Conservation (phyloP, 2,113 vertebrate genomes). For the Apodemus speciosus region DNA sequence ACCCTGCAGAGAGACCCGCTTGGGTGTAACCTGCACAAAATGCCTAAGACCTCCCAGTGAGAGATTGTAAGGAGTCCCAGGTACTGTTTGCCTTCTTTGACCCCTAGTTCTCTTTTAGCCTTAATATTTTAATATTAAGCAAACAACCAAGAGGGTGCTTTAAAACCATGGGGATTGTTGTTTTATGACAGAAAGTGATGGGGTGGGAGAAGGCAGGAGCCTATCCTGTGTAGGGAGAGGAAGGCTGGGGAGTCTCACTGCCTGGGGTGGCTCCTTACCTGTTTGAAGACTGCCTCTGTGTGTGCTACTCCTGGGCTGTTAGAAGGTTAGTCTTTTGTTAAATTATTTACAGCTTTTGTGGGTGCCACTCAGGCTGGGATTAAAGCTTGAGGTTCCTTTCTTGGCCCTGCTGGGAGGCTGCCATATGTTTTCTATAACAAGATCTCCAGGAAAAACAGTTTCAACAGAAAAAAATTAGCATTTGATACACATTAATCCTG, state of each 20-base stretch:
- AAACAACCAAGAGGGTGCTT: background rate
- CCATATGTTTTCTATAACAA: slow-evolving; percentile 70
- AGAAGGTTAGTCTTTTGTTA: slow-evolving; percentile 90
- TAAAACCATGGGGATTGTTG: slow-evolving; percentile 34
- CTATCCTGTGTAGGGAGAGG: background rate
- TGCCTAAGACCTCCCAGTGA: background rate
- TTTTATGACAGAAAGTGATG: slow-evolving; percentile 65
- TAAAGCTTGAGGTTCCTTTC: slow-evolving; percentile 79
- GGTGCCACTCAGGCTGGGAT: slow-evolving; percentile 84
- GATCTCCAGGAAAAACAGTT: slow-evolving; percentile 65
- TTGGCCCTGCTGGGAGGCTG: slow-evolving; percentile 29
- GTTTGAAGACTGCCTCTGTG: slow-evolving; percentile 82
- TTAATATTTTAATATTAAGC: slow-evolving; percentile 59
- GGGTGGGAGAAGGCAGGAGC: background rate
- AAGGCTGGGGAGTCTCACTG: background rate
- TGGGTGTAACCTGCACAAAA: background rate
- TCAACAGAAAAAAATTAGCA: slow-evolving; percentile 56
- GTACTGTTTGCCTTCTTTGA: background rate
- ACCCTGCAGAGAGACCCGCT: rapidly evolving
- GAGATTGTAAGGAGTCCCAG: background rate
- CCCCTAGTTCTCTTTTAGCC: background rate
- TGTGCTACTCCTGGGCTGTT: slow-evolving; percentile 81
- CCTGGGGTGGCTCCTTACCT: slow-evolving; percentile 73
- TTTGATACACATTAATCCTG: slow-evolving; percentile 45
- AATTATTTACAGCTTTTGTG: slow-evolving; percentile 86